Evolutionary conservation across 2,888 invertebrate genomes (phyloP).

Genomic region (Eupithecia inturbata): DNA sequence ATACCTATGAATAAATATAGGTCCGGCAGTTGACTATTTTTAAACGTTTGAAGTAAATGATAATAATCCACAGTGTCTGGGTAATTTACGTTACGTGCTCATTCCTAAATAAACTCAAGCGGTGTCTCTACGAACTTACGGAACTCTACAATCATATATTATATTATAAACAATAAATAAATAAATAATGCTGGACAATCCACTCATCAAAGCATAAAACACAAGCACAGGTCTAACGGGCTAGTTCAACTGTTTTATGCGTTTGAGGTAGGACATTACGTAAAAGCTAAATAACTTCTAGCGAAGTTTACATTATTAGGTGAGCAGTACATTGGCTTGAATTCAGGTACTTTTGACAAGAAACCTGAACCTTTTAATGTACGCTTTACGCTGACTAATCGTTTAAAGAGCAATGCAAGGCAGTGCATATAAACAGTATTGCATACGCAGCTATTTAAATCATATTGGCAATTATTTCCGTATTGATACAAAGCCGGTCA

Average conservation of each 20-base stretch:
- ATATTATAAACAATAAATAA: too few species aligned
- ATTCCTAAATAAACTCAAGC: constrained; percentile 28
- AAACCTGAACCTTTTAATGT: not conserved
- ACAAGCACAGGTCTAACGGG: not conserved
- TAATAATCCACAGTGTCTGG: constrained; percentile 49
- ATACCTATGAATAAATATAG: constrained; percentile 63
- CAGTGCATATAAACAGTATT: not conserved
- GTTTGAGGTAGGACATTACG: not conserved
- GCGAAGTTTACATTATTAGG: not conserved
- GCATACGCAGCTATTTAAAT: constrained; percentile 11
- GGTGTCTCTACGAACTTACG: not conserved
- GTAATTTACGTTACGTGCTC: constrained; percentile 37
- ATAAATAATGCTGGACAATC: too few species aligned
- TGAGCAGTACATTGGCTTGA: not conserved
- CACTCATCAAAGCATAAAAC: too few species aligned
- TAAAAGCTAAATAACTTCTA: not conserved
- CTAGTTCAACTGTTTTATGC: not conserved
- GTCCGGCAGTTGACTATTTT: constrained; percentile 67
- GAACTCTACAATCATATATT: not conserved
- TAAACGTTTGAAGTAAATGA: constrained; percentile 63
- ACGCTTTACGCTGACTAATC: not conserved
- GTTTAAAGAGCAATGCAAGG: constrained; percentile 20
- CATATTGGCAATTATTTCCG: constrained; percentile 14
- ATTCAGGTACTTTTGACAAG: not conserved
- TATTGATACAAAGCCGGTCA: constrained; percentile 15